Conservation (phyloP, 2,888 invertebrate genomes). For the Lasioglossum malachurum region DNA sequence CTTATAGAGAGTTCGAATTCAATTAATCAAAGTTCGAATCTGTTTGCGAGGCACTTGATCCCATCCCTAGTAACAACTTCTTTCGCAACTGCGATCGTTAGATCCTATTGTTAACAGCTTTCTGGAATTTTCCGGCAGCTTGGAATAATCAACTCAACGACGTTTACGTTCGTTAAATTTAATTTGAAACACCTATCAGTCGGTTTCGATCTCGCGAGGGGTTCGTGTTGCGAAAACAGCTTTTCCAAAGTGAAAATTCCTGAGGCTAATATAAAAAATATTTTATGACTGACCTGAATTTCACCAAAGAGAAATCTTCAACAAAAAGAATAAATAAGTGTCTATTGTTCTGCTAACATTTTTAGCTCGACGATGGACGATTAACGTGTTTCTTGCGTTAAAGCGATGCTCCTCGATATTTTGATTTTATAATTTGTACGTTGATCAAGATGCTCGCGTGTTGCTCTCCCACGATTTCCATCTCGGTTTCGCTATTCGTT, state of each 20-base stretch:
- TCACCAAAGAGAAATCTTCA: conserved; percentile 5
- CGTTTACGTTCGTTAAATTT: background rate
- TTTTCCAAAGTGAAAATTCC: background rate
- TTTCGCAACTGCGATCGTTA: background rate
- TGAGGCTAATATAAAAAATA: background rate
- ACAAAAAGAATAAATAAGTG: background rate
- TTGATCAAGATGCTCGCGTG: background rate
- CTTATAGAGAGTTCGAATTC: no score
- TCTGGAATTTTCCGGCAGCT: background rate
- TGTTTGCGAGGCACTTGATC: no score
- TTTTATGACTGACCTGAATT: conserved; percentile 1
- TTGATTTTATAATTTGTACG: background rate
- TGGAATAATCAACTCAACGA: background rate
- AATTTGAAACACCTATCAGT: background rate
- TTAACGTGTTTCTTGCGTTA: background rate
- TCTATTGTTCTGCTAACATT: background rate
- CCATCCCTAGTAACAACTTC: background rate
- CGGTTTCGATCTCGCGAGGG: background rate
- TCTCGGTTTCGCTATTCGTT: conserved; percentile 13
- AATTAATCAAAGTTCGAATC: no score
- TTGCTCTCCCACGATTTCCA: background rate
- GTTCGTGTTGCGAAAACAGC: background rate
- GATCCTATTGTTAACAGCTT: background rate
- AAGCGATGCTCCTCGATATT: background rate
- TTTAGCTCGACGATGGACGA: background rate